phyloP scores from a whole-genome alignment of 2,888 invertebrate species.

The Metopia argyrocephala region DNA sequence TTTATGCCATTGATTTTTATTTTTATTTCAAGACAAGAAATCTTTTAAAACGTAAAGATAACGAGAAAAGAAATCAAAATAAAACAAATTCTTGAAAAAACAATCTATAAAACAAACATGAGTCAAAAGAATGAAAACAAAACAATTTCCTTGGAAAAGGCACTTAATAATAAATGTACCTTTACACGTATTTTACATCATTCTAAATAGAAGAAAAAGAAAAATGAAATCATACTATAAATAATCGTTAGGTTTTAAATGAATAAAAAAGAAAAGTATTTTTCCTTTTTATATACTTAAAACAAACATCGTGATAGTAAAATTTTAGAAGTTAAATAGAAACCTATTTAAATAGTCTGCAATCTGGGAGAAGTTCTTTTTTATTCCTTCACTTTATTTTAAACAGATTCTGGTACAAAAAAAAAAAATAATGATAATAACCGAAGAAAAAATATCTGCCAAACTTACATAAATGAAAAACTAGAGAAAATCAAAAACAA shows the following conservation, averaged over 20 bases:
- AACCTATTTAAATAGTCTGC: slow-evolving; percentile 18
- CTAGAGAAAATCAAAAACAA: no score
- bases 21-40: slow-evolving; percentile 10
- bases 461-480: no score
- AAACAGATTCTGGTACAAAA: slow-evolving; percentile 43
- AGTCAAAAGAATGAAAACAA: not conserved
- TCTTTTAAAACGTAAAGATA: slow-evolving; percentile 1
- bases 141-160: not conserved
- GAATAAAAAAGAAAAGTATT: slow-evolving; percentile 40
- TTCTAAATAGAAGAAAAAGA: not conserved
- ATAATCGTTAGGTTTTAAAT: slow-evolving; percentile 32
- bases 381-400: not conserved
- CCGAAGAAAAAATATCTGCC: slow-evolving; percentile 10
- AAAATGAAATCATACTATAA: slow-evolving; percentile 42
- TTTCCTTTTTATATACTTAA: no score
- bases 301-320: no score
- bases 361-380: slow-evolving; percentile 28
- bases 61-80: slow-evolving; percentile 40
- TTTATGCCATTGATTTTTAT: slow-evolving; percentile 38
- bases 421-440: slow-evolving; percentile 3
- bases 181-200: slow-evolving; percentile 3
- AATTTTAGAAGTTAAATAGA: slow-evolving; percentile 55
- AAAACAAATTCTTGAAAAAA: slow-evolving; percentile 37
- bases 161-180: slow-evolving; percentile 36
- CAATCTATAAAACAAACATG: slow-evolving; percentile 62